Evolutionary conservation across 2,113 vertebrate species (phyloP), one percentile per base, ranked within the genome.

Genomic region (Tinamus guttatus): DNA sequence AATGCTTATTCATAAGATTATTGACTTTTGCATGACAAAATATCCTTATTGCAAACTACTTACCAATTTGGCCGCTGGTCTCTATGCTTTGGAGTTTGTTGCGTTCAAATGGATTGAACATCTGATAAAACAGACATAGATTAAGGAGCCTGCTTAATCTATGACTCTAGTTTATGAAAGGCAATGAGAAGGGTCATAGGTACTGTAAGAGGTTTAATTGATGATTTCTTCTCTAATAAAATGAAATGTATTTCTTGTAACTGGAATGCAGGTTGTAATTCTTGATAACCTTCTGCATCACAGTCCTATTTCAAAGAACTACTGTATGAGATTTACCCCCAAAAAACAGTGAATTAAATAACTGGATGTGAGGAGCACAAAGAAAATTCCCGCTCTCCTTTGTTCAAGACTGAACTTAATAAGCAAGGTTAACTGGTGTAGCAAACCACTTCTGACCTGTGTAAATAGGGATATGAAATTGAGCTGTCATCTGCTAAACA

Each of bases 401-500:
- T 95, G 93, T 81, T 97, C 89, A 93, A 54, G 91, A 95, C 13
- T 94, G 91, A 89, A 95, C 5, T 7, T 93, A 89, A 95, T 94
- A 96, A 96, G 81, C 91, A 93, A 85, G 89, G 81, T 91, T 96
- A 96, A 91, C 91, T 94, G 89, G 80, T 82, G 77, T 70, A 80
- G 78, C 84, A 96, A 94, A 96, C 87, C 63, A 69, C 75, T 94
- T 93, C 91, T 93, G 96, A 94, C 91, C 95, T 67, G 87, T 67
- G 84, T 85, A 95, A 95, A 92, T 95, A 89, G 94, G 47, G 47
- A 91, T 94, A 91, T 30, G 93, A 89, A 89, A 87, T 95, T 89
- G 91, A 97, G 49, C 87, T 96, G 94, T 95, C 91, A 91, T 82
- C 75, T 94, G 63, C 84, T 96, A 92, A 95, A 94, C 91, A 93